Percentiles rank a stretch among this genome's conserved stretches.
Evolutionary conservation across 2,888 invertebrate genomes (phyloP).

Genomic region (Leptopilina drosophilae): DNA sequence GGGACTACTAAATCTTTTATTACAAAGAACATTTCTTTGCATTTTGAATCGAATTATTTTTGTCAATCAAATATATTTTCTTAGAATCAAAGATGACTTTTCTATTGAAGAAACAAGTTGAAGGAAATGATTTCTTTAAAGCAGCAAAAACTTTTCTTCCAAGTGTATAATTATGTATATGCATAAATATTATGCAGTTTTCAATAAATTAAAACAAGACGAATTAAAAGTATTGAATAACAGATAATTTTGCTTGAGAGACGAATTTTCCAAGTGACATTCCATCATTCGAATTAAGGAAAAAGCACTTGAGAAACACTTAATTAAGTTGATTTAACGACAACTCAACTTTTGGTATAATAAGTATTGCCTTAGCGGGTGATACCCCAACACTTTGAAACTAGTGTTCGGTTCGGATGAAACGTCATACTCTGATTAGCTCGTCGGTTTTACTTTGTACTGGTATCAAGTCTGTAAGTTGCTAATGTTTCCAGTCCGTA

Average conservation of each 20-base stretch:
- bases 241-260: too few species aligned
- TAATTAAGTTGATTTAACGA: constrained; percentile 41
- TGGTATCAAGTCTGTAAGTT: constrained; percentile 28
- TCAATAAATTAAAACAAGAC: too few species aligned
- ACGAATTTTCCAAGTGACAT: not conserved
- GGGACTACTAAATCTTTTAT: too few species aligned
- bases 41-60: too few species aligned
- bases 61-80: too few species aligned
- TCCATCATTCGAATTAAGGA: not conserved
- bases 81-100: too few species aligned
- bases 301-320: constrained; percentile 40
- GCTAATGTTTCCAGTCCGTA: constrained; percentile 35
- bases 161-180: too few species aligned
- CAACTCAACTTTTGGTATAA: constrained; percentile 39
- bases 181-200: too few species aligned
- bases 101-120: too few species aligned
- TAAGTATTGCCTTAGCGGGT: constrained; percentile 33
- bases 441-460: constrained; percentile 53
- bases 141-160: too few species aligned
- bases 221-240: not conserved
- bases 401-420: constrained; percentile 35
- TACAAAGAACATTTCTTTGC: too few species aligned
- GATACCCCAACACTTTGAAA: constrained; percentile 28
- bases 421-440: constrained; percentile 64
- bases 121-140: too few species aligned